phyloP scores from a whole-genome alignment of 2,888 invertebrate species.

The Plutella xylostella region DNA sequence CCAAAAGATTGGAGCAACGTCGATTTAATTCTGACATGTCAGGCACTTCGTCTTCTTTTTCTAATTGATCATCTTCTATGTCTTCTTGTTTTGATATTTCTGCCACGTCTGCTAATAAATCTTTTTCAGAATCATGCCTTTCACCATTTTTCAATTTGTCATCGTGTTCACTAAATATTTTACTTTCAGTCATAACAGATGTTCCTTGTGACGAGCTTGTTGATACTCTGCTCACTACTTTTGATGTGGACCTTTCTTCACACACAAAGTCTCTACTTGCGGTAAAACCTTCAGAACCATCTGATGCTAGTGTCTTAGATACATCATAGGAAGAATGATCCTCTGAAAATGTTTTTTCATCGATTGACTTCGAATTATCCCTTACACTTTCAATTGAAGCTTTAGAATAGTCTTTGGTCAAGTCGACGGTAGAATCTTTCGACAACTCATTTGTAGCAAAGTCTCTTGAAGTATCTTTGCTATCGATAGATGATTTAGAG shows the following conservation, averaged over 20 bases:
- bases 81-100: constrained; percentile 30
- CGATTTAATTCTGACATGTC: constrained; percentile 61
- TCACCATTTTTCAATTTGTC: constrained; percentile 32
- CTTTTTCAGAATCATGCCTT: constrained; percentile 33
- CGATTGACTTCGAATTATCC: constrained; percentile 56
- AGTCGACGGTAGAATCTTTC: constrained; percentile 60
- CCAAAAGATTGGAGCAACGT: constrained; percentile 61
- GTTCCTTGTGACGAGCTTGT: constrained; percentile 56
- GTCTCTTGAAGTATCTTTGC: constrained; percentile 62
- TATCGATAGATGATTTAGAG: constrained; percentile 61
- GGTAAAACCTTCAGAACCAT: constrained; percentile 52
- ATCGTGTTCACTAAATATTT: constrained; percentile 47
- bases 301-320: constrained; percentile 63
- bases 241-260: constrained; percentile 48
- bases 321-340: constrained; percentile 61
- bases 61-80: constrained; percentile 15
- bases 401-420: constrained; percentile 57
- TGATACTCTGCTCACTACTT: constrained; percentile 36
- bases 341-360: constrained; percentile 62
- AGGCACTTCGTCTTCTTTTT: constrained; percentile 37
- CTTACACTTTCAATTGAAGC: constrained; percentile 60
- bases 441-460: constrained; percentile 62
- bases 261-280: constrained; percentile 52
- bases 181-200: constrained; percentile 53
- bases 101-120: constrained; percentile 39